A percentile compares a stretch with the other conserved stretches of the same genome.
phyloP scores from a whole-genome alignment of 2,888 invertebrate species.

The Selenia dentaria region DNA sequence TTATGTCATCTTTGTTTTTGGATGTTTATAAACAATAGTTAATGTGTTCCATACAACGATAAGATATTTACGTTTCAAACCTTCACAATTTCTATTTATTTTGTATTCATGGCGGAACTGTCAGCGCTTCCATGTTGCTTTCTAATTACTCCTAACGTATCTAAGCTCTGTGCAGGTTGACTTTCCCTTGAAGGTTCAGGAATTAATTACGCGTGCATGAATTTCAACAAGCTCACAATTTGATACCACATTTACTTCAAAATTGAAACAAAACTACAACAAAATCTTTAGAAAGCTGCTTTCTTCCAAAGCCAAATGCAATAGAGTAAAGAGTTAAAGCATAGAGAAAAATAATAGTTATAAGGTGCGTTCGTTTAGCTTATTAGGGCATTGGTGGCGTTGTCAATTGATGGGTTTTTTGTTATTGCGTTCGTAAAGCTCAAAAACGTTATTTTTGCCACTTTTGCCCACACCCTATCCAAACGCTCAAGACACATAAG shows the following conservation, averaged over 20 bases:
- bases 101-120: constrained; percentile 86
- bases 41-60: constrained; percentile 39
- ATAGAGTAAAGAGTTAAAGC: constrained; percentile 41
- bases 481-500: no score
- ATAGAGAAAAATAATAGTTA: constrained; percentile 1
- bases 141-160: constrained; percentile 59
- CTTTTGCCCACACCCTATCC: no score
- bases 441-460: no score
- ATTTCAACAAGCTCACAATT: constrained; percentile 7
- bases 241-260: constrained; percentile 20
- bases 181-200: constrained; percentile 1
- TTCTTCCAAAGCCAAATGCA: constrained; percentile 58
- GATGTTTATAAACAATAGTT: constrained; percentile 40
- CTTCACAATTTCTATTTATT: constrained; percentile 83
- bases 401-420: no score
- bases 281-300: constrained; percentile 78
- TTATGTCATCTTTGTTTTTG: constrained; percentile 40
- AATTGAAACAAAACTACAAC: constrained; percentile 45
- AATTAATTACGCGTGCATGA: neutral
- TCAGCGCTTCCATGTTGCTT: constrained; percentile 85
- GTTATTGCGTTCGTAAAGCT: no score
- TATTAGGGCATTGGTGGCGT: no score
- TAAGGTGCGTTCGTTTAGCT: no score
- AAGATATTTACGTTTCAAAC: constrained; percentile 49
- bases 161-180: neutral